Evolutionary conservation across 2,888 invertebrate genomes (phyloP), one percentile per base, ranked within the genome.

Genomic region (Lissocephala sabroskyi): DNA sequence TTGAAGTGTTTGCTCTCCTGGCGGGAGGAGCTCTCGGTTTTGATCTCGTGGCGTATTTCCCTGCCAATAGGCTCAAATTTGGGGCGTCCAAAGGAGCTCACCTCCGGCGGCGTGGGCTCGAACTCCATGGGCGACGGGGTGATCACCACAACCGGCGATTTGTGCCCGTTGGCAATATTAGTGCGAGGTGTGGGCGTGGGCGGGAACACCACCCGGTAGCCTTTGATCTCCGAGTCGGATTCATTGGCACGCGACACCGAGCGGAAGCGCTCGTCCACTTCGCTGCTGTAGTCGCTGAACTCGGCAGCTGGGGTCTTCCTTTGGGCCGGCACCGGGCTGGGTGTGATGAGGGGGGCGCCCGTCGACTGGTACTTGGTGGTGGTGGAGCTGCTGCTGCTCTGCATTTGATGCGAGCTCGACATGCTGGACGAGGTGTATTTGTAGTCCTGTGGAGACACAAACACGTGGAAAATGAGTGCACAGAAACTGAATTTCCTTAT

Each of bases 221-320:
- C 82, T 51, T 85, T 85, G 36, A 86, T 86, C 42, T 88, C 88
- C 2, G 85, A 82, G 56, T 87, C 87, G 10, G 86, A 84, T 51
- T 87, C 87, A 44, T 80, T 83, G 18, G 89, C 86, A 32, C 87
- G 86, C 87, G 91, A 90, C 7, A 88, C 84, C 1, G 89, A 86
- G 47, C 87, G 87, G 71, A 90, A 89, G 59, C 87, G 86, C 47
- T 88, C 87, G 52, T 90, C 91, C 56, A 90, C 88, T 74, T 92
- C 91, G 71, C 91, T 91, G 83, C 91, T 90, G 74, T 91, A 91
- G 77, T 91, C 91, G 73, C 90, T 91, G 79, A 91, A 91, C 26
- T 84, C 82, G 0, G 78, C 46, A 1, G 81, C 81, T 0, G 82
- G 82, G 2, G 81, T 81, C 45, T 80, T 82, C 10, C 73, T 63